Conservation (phyloP, 2,888 invertebrate species). For the Lissocephala sabroskyi region DNA sequence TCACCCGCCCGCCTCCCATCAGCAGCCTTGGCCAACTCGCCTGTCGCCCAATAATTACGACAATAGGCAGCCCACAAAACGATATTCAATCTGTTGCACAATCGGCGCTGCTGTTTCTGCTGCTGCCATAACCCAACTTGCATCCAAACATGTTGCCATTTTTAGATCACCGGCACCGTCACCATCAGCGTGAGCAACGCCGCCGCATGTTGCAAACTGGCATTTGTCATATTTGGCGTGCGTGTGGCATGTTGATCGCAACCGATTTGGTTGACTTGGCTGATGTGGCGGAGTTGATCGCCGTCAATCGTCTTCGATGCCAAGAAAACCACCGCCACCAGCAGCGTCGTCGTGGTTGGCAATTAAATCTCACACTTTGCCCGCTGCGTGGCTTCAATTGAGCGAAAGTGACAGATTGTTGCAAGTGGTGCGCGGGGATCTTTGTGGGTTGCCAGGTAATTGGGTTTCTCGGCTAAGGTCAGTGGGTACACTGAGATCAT, state of each 20-base stretch:
- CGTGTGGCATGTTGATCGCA: constrained; percentile 33
- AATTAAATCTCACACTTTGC: constrained; percentile 32
- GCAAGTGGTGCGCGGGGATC: neutral
- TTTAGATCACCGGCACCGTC: constrained; percentile 19
- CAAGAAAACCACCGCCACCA: constrained; percentile 12
- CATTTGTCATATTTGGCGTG: constrained; percentile 64
- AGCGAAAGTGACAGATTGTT: constrained; percentile 52
- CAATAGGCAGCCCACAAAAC: constrained; percentile 16
- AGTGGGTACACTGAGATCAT: too few species aligned
- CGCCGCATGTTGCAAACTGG: constrained; percentile 47
- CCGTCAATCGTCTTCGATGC: constrained; percentile 12
- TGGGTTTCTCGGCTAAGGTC: constrained; percentile 15
- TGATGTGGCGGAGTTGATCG: constrained; percentile 5
- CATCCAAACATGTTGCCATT: constrained; percentile 32
- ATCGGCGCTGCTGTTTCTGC: constrained; percentile 22
- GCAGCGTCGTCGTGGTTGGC: neutral
- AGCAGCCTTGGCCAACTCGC: too few species aligned
- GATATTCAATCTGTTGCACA: constrained; percentile 43
- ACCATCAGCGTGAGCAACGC: neutral
- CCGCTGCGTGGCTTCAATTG: too few species aligned
- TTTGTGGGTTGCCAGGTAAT: neutral
- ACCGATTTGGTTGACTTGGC: constrained; percentile 38
- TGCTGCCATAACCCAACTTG: neutral
- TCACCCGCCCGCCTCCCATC: too few species aligned
- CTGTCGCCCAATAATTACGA: too few species aligned